These are phyloP conservation scores for Antedon bifida DNA, from an alignment of 35 echinoderm and acorn worm genomes.

Conservation along the genomic window DNA sequence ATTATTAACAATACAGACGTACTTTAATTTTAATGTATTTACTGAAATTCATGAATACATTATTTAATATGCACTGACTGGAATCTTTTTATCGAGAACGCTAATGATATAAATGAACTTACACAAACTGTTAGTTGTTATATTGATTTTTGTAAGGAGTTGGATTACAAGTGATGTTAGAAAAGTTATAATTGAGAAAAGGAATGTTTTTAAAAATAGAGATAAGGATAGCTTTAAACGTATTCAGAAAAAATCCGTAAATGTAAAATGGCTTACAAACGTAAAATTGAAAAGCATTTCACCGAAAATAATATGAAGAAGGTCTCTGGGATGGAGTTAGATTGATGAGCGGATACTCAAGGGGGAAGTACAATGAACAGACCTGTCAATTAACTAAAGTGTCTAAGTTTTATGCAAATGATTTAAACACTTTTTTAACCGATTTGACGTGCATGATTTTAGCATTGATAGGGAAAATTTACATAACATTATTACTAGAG, in stretches of 20 bases:
- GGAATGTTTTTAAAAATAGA: not conserved
- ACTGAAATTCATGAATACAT: too few species aligned
- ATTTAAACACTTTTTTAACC: too few species aligned
- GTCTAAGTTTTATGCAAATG: too few species aligned
- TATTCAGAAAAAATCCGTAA: conserved; percentile 9
- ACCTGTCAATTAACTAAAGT: too few species aligned
- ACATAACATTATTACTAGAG: too few species aligned
- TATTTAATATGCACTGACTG: conserved; percentile 24
- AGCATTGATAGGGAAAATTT: too few species aligned
- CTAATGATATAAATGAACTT: conserved; percentile 19
- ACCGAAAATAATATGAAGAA: conserved; percentile 3
- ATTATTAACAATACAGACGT: too few species aligned
- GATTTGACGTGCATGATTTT: too few species aligned
- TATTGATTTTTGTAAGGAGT: conserved; percentile 19
- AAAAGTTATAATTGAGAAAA: not conserved
- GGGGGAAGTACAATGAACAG: too few species aligned
- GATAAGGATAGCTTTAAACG: not conserved
- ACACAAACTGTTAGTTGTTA: conserved; percentile 13
- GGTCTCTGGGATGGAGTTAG: not conserved
- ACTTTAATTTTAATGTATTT: too few species aligned
- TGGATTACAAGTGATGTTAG: conserved; percentile 9
- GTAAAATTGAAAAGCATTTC: conserved; percentile 1
- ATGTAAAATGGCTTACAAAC: not conserved
- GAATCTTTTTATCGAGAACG: conserved; percentile 14
- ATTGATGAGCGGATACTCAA: conserved; percentile 9